phyloP scores from a whole-genome alignment of 2,113 vertebrate genomes.

The Sinosuthora webbiana region DNA sequence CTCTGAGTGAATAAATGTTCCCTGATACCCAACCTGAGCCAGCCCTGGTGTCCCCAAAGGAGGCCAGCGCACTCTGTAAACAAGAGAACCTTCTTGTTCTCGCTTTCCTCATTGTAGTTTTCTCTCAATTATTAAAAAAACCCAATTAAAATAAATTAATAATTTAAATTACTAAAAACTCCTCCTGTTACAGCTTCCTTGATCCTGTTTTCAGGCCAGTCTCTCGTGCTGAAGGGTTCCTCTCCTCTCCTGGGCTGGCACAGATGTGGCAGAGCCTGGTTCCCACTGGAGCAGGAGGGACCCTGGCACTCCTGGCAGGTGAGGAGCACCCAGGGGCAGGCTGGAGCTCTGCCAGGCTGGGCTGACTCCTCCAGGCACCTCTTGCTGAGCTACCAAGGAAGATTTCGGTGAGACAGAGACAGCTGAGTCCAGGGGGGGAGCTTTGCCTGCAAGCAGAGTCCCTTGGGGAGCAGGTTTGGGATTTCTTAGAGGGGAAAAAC shows the following conservation, averaged over 20 bases:
- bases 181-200: background rate
- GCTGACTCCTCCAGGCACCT: background rate
- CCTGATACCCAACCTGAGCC: background rate
- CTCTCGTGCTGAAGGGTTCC: background rate
- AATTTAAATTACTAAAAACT: background rate
- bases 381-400: background rate
- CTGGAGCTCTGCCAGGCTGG: background rate
- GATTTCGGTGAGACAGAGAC: background rate
- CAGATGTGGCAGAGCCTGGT: background rate
- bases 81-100: background rate
- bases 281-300: background rate
- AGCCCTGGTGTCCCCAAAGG: background rate
- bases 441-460: background rate
- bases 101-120: rapidly evolving
- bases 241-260: background rate
- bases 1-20: background rate
- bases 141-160: background rate
- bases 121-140: background rate
- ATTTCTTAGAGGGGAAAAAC: background rate
- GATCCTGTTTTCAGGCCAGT: background rate
- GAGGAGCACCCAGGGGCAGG: background rate
- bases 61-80: rapidly evolving
- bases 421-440: background rate
- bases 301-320: background rate
- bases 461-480: background rate